Evolutionary conservation across 2,888 invertebrate genomes (phyloP), one percentile per base, ranked within the genome.

Genomic region (Neoitamus cyanurus): DNA sequence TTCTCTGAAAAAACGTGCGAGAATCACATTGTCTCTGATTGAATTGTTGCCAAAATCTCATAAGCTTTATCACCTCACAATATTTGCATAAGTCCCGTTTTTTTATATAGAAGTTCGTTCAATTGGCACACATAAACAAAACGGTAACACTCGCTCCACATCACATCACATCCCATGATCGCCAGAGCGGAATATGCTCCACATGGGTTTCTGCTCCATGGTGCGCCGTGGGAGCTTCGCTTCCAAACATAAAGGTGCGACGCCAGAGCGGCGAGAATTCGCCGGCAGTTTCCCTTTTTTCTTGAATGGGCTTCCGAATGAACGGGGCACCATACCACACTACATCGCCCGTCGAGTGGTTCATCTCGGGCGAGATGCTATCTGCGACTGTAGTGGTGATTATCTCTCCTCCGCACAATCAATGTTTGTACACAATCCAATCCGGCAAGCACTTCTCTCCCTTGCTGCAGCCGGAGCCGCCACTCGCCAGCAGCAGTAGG

Each of bases 321-420:
- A 58, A 58, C 58, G 58, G 58, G 58, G 9, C 20, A 37, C 58
- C 20, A 25, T 9, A 11, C 20, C 58, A 20, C 20, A 25, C 48
- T 9, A 25, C 25, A 20, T 20, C 48, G 48, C 6, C 34, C 15
- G 48, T 15, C 58, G 25, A 15, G 20, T 25, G 25, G 2, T 31
- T 70, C 70, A 70, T 70, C 70, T 70, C 70, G 9, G 31, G 77
- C 46, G 30, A 77, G 68, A 80, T 80, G 80, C 80, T 80, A 58
- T 48, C 80, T 80, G 9, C 30, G 11, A 11, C 30, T 77, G 77
- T 77, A 77, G 77, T 80, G 37, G 68, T 58, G 58, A 48, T 48
- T 58, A 80, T 80, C 80, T 80, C 80, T 68, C 80, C 80, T 80
- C 58, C 68, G 68, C 80, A 34, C 80, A 80, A 80, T 80, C 68